Evolutionary conservation across 2,797 vertebrate genomes (phyloP), one percentile per base, ranked within the genome.

Genomic region (Gymnoscopelus microlampas): DNA sequence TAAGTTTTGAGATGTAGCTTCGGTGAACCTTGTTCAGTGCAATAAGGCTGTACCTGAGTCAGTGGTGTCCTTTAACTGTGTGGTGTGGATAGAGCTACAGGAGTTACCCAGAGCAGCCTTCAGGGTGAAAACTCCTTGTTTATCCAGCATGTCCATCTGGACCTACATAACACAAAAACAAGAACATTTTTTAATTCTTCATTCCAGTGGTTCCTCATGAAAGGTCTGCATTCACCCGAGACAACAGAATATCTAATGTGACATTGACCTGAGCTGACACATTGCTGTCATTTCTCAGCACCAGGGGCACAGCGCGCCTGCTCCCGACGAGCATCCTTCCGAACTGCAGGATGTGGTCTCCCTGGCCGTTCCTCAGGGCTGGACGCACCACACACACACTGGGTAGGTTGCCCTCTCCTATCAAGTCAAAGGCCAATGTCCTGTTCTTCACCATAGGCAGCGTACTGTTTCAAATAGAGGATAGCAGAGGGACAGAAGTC

Each of bases 401-500:
- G 0, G 96, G 96, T n/a, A 97, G 89, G 64, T 84, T 93, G 9
- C 96, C 97, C 50, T 95, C 94, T 11, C 97, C 98, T 0, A 77
- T 24, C 29, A 98, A 76, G 10, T 93, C 87, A 53, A 99, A 97
- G 53, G 82, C 78, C 66, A 98, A 85, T 29, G 68, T 79, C 64
- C 88, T 95, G 53, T 3, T 78, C 71, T 78, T 92, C 4, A 53
- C 63, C 6, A 86, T 73, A 14, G 76, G 64, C 59, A 93, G 92
- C 78, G 71, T 68, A 85, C 87, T 92, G 66, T 55, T 73, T 57
- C 50, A 19, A 35, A 53, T 13, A 64, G 13, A 49, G 8, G 13
- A 51, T 19, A 39, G 47, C 29, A 53, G 3, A 48, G 6, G 2
- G 48, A 50, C 14, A 50, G 48, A 50, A 14, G 14, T 50, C 14